These are phyloP conservation scores for Amiota mariae DNA, from an alignment of 2,888 invertebrate species.

Conservation along the genomic window DNA sequence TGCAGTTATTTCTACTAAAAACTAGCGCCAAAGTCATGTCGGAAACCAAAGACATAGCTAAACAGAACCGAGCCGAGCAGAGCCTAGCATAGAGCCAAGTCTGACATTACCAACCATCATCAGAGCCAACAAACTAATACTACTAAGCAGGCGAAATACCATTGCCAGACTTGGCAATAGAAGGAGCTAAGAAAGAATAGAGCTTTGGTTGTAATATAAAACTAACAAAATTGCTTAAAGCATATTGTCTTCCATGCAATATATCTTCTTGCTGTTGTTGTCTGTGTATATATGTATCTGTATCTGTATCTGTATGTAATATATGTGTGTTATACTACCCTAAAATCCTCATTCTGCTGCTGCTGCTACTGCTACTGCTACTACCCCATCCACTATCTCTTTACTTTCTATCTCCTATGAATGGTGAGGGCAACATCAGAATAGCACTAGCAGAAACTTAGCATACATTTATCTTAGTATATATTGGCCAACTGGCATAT, in stretches of 20 bases:
- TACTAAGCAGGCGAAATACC: constrained; percentile 1
- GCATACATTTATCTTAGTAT: constrained; percentile 33
- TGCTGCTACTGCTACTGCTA: constrained; percentile 37
- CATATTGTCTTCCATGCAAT: constrained; percentile 38
- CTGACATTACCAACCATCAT: background rate
- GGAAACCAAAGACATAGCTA: constrained; percentile 4
- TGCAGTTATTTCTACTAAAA: background rate
- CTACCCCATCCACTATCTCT: no score
- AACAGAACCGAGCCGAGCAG: background rate
- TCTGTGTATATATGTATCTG: constrained; percentile 44
- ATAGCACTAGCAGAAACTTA: constrained; percentile 37
- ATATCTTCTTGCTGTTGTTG: constrained; percentile 39
- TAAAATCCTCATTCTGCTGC: constrained; percentile 23
- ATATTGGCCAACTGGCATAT: constrained; percentile 51
- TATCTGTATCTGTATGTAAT: no score
- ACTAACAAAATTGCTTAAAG: constrained; percentile 50
- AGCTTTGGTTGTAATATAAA: constrained; percentile 27
- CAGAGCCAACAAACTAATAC: background rate
- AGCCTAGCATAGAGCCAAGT: constrained; percentile 13
- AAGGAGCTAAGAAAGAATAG: background rate
- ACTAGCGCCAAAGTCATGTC: background rate
- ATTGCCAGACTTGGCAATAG: background rate
- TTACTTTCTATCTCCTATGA: no score
- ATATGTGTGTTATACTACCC: no score
- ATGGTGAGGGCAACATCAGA: background rate